Evolutionary conservation across 2,797 vertebrate genomes (phyloP).

Genomic region (Tenualosa thibaudeaui): DNA sequence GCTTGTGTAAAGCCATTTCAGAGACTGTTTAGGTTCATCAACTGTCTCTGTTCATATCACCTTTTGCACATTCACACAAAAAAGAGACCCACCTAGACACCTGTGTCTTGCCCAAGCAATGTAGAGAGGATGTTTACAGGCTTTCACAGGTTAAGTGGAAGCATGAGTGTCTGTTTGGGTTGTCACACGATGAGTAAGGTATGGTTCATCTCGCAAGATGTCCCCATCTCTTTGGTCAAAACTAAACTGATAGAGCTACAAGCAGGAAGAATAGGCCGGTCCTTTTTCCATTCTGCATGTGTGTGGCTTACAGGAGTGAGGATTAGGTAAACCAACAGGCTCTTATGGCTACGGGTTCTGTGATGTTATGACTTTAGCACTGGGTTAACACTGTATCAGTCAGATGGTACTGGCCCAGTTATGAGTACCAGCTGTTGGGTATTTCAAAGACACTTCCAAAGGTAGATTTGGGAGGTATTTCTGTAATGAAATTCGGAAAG

Average conservation of each 20-base stretch:
- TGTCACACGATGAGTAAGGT: not conserved
- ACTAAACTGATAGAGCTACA: not conserved
- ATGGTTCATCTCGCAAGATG: not conserved
- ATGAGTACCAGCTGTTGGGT: not conserved
- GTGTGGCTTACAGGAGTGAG: not conserved
- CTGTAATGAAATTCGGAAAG: not conserved
- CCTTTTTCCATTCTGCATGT: not conserved
- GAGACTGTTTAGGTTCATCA: too few relatives aligned
- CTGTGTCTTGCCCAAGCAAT: conserved; percentile 1
- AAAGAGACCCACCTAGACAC: conserved; percentile 9
- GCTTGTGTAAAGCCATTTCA: not conserved
- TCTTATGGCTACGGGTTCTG: not conserved
- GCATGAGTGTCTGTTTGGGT: not conserved
- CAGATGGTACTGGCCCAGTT: not conserved
- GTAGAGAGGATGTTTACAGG: conserved; percentile 13
- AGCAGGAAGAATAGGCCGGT: not conserved
- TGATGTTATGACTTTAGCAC: not conserved
- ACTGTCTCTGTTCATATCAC: not conserved
- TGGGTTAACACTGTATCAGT: not conserved
- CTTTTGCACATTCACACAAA: not conserved
- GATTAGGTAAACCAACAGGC: conserved; percentile 13
- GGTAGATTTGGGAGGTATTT: not conserved
- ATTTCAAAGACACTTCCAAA: not conserved
- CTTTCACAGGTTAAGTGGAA: conserved; percentile 32
- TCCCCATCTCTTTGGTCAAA: not conserved